Evolutionary conservation across 1,140 invertebrate species (phyloP), one percentile per base, ranked within the genome.

Genomic region (Saxidomus purpurata): DNA sequence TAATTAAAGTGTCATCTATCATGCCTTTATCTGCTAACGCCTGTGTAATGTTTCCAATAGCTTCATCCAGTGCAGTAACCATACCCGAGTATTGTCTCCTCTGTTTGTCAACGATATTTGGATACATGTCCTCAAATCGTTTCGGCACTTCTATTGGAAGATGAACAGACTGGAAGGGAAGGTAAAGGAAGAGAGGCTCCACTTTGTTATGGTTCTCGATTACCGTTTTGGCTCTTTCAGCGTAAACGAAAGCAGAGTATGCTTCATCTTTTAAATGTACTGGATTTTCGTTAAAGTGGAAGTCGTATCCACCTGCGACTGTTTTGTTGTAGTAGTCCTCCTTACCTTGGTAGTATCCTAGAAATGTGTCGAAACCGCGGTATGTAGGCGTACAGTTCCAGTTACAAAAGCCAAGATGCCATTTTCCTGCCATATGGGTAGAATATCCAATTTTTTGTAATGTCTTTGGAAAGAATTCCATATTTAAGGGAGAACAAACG

Each of bases 341-440:
- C n/a, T 83, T 77, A 13, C 95, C 95, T 25, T 94, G 93, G 87
- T 96, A 96, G 89, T 93, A 96, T 0, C 96, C 96, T 59, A 94
- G 93, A 87, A 96, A 96, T 11, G 95, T 92, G 83, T 96, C 96
- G 89, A 96, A 96, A n/a, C 96, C 96, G 28, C 96, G 91, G 67
- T 91, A 93, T 0, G 95, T 95, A 28, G 96, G 96, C 1, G 96
- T 94, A 85, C 94, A 96, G 9, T 95, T 92, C 83, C 94, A 93
- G 36, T 94, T 94, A 90, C 96, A 96, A 80, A 94, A 96, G 9
- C 96, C 96, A 0, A 96, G 84, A 93, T 96, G 96, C 96, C 96
- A 96, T 90, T 93, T 92, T n/a, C 90, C 90, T 22, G 91, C 79
- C 81, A 91, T 91, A 47, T 92, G 90, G 3, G 90, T 92, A 17